phyloP scores from a whole-genome alignment of 1,140 invertebrate species.

The Aphelinus certus region DNA sequence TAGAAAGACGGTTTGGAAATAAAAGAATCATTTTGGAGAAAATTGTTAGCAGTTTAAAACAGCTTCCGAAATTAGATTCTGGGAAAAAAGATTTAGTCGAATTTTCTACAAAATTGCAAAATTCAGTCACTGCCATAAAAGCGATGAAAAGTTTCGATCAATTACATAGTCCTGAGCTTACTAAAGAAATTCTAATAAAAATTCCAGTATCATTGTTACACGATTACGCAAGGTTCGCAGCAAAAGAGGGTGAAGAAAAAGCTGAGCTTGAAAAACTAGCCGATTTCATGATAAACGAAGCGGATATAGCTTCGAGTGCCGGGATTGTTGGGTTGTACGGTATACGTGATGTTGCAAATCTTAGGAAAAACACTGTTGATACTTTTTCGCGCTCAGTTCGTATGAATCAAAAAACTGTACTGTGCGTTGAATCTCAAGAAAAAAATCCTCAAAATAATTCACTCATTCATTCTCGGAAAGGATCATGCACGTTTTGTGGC shows the following conservation, averaged over 20 bases:
- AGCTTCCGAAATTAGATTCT: neutral
- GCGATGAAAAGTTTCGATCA: neutral
- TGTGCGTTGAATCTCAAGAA: neutral
- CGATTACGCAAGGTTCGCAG: neutral
- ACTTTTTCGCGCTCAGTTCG: neutral
- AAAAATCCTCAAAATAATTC: too few relatives aligned
- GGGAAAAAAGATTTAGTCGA: neutral
- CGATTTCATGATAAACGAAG: slow-evolving; percentile 5
- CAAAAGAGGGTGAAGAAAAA: neutral
- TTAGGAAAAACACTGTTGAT: too few relatives aligned
- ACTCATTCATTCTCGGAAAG: too few relatives aligned
- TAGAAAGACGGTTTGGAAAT: slow-evolving; percentile 2
- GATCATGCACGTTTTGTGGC: neutral
- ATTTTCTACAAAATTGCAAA: neutral
- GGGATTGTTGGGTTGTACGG: neutral
- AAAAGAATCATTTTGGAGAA: neutral
- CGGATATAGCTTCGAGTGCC: neutral
- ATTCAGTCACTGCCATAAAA: neutral
- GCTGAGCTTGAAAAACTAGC: neutral
- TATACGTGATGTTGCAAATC: too few relatives aligned
- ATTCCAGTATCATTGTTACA: neutral
- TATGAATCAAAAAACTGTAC: neutral
- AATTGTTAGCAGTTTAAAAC: neutral
- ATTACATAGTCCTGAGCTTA: slow-evolving; percentile 4
- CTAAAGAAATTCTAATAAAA: neutral